These are phyloP conservation scores for Pteromalus puparum DNA, from an alignment of 1,140 invertebrate species.

Conservation along the genomic window DNA sequence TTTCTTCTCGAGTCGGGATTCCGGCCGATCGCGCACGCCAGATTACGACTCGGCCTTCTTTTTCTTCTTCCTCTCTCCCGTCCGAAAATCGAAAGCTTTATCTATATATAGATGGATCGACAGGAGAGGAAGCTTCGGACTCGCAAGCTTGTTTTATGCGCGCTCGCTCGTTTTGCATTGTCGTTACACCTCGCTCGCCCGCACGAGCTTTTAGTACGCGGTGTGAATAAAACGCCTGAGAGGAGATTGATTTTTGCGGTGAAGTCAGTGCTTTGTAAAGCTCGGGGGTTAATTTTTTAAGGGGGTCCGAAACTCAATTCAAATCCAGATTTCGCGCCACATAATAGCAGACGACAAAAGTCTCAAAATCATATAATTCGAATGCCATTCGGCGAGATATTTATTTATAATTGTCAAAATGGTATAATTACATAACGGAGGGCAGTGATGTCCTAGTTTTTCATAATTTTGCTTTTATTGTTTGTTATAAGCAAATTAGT, in stretches of 20 bases:
- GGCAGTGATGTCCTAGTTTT: too few species aligned
- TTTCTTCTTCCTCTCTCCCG: neutral
- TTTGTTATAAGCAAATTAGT: too few species aligned
- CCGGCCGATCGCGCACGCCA: slow-evolving; percentile 23
- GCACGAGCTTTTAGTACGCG: neutral
- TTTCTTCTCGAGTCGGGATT: slow-evolving; percentile 10
- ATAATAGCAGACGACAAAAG: too few species aligned
- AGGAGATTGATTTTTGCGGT: neutral
- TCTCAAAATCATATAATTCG: too few species aligned
- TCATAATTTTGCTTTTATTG: too few species aligned
- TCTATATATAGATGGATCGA: neutral
- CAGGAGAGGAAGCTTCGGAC: neutral
- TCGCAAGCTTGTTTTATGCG: neutral
- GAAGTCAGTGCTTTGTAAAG: neutral
- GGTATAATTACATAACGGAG: too few species aligned
- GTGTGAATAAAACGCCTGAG: neutral
- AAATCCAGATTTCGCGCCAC: too few species aligned
- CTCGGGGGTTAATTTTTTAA: too few species aligned
- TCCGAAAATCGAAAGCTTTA: neutral
- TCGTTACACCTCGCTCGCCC: neutral
- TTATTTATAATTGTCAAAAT: too few species aligned
- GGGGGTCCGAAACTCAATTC: too few species aligned
- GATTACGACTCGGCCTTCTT: slow-evolving; percentile 22
- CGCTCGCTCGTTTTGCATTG: slow-evolving; percentile 2
- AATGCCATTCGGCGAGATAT: too few species aligned